These are phyloP conservation scores for Clitarchus hookeri DNA, from an alignment of 2,888 invertebrate species.

Conservation along the genomic window DNA sequence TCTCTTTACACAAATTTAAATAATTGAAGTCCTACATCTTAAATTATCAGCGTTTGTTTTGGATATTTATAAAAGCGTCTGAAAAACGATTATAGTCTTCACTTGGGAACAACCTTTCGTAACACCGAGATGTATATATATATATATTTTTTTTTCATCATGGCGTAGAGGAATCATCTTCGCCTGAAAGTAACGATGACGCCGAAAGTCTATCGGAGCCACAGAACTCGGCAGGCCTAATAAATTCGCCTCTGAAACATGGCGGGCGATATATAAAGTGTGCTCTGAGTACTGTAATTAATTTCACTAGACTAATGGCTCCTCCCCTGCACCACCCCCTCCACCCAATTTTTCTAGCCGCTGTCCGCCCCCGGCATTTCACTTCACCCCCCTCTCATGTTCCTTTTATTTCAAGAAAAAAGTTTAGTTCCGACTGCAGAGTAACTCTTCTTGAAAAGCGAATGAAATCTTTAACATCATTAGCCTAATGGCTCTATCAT, in stretches of 20 bases:
- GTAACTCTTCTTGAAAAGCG: background rate
- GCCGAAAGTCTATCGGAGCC: too few species aligned
- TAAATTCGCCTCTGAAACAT: background rate
- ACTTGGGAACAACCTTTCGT: too few species aligned
- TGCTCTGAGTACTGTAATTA: background rate
- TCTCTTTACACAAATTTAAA: too few species aligned
- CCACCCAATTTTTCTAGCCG: background rate
- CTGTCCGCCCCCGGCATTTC: background rate
- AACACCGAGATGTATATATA: too few species aligned
- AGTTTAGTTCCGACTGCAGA: background rate
- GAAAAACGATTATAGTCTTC: too few species aligned
- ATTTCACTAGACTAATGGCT: background rate
- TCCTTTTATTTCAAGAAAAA: background rate
- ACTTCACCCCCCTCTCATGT: background rate
- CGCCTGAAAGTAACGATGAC: too few species aligned
- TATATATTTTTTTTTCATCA: too few species aligned
- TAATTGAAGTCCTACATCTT: too few species aligned
- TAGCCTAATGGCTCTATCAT: background rate
- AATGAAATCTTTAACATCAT: constrained; percentile 3
- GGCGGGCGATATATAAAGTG: background rate
- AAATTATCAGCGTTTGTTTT: too few species aligned
- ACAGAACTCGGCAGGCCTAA: background rate
- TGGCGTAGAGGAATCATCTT: too few species aligned
- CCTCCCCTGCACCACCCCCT: background rate
- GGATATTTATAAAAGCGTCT: too few species aligned